These are phyloP conservation scores for Brachionus koreanus DNA, from an alignment of 1,140 invertebrate species.

Conservation along the genomic window DNA sequence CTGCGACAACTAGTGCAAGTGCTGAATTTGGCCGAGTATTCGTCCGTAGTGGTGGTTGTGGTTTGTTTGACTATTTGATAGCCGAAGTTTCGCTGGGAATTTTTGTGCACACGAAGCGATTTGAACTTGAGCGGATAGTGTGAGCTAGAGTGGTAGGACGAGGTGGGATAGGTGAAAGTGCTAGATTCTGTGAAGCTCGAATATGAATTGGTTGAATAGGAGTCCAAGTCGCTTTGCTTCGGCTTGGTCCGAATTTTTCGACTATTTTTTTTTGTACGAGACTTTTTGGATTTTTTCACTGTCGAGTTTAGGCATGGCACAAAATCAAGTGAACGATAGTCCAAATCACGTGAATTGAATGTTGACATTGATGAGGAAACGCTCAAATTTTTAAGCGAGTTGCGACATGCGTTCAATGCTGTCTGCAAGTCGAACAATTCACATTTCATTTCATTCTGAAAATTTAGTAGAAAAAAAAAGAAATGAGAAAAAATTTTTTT, in stretches of 20 bases:
- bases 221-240: background rate
- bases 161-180: slow-evolving; percentile 7
- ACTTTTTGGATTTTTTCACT: background rate
- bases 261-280: background rate
- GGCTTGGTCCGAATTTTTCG: background rate
- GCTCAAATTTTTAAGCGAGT: background rate
- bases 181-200: background rate
- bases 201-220: background rate
- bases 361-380: background rate
- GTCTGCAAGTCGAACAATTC: slow-evolving; percentile 29
- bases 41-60: background rate
- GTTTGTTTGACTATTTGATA: slow-evolving; percentile 26
- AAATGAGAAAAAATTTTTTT: background rate
- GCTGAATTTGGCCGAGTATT: slow-evolving; percentile 31
- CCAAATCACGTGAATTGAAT: background rate
- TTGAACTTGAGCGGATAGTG: background rate
- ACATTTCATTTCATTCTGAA: slow-evolving; percentile 26
- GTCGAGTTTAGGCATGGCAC: slow-evolving; percentile 20
- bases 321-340: background rate
- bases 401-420: slow-evolving; percentile 20
- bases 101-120: background rate
- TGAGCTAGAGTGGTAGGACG: background rate
- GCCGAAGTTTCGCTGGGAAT: background rate
- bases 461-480: background rate
- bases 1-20: slow-evolving; percentile 6